Base-by-base conservation (phyloP, 2,113 vertebrate genomes). In the Chloropsis hardwickii region DNA sequence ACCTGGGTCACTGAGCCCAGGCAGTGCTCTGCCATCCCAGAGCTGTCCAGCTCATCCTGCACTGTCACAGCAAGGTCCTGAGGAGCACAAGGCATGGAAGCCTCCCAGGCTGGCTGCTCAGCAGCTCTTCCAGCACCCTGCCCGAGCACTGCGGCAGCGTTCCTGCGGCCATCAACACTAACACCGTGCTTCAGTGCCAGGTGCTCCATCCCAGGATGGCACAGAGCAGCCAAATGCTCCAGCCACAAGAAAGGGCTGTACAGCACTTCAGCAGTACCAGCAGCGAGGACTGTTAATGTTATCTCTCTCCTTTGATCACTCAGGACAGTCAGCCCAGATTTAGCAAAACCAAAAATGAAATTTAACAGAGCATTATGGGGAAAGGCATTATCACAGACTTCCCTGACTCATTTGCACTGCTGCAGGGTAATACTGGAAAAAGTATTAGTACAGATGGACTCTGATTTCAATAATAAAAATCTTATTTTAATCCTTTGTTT, bases 11-110 rank as follows among this genome's bases (percentile, higher is more conserved):
- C 10, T 8, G 37, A 37, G 25, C 28, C 4, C 0, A 24, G 31
- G 57, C 1, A 3, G 27, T 0, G 3, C 4, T 12, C 5, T 39
- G 35, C 18, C 4, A 0, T 12, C 20, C 82, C 5, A 14, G 48
- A 82, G 58, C 51, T 27, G 37, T 11, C 42, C 37, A 18, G 40
- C 31, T 1, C 11, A 4, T 2, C 16, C 58, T 6, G 4, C 5
- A 1, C 14, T 25, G 24, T 12, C 16, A 25, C 40, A 40, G 24
- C 44, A 29, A 42, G 29, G 54, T 12, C 71, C 27, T 10, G 4
- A 69, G 45, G 44, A 61, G 54, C 8, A 1, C 19, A 18, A 51
- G 40, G 11, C 5, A 27, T 0, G 1, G 35, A 29, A 27, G 61
- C 6, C 23, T 76, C 29, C 37, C 53, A 50, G 50, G 9, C 33